These are phyloP conservation scores for Haemorhous mexicanus DNA, from an alignment of 2,113 vertebrate species.

Conservation along the genomic window DNA sequence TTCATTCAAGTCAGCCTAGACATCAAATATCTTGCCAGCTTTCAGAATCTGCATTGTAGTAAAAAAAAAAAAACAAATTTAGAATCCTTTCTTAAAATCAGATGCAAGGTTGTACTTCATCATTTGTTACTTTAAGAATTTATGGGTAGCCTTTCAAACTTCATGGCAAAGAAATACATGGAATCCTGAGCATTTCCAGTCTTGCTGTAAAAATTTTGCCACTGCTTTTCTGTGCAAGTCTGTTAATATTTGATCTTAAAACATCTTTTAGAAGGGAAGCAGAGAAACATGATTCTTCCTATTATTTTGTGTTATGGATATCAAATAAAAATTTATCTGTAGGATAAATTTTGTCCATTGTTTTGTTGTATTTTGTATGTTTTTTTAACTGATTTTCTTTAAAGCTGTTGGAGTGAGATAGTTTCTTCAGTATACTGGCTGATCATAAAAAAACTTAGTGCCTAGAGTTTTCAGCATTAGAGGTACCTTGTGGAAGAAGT, in stretches of 20 bases:
- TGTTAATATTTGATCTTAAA: neutral
- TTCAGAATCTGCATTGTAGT: neutral
- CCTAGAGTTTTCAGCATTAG: neutral
- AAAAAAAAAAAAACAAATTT: neutral
- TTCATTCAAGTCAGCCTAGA: neutral
- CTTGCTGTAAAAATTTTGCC: neutral
- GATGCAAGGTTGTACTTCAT: neutral
- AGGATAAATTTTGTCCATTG: neutral
- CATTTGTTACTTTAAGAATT: neutral
- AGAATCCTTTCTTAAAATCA: neutral
- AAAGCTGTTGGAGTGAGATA: neutral
- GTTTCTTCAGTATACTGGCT: neutral
- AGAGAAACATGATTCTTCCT: neutral
- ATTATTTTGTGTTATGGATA: neutral
- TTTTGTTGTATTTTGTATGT: neutral
- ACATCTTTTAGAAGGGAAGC: rapidly evolving
- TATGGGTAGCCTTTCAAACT: neutral
- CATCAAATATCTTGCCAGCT: neutral
- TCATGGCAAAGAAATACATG: neutral
- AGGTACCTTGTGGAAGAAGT: neutral
- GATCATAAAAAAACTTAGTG: neutral
- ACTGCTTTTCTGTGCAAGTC: neutral
- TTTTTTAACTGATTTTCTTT: neutral
- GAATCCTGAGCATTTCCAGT: neutral
- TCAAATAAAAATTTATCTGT: neutral